Conservation (phyloP, 1,140 invertebrate genomes). For the Triops cancriformis region DNA sequence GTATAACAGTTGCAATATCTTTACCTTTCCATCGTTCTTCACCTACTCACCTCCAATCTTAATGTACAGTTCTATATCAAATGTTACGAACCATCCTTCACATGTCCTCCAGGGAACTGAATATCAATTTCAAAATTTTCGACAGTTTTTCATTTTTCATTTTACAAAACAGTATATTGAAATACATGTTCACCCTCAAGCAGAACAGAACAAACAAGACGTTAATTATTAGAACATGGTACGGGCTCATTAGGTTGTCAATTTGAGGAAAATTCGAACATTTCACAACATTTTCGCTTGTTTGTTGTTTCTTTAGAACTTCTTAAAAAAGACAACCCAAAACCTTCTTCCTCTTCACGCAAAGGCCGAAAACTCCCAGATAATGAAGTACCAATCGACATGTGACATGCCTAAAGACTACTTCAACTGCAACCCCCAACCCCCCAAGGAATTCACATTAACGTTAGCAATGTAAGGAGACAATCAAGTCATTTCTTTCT, state of each 20-base stretch:
- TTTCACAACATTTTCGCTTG: neutral
- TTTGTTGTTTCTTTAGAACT: neutral
- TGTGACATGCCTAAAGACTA: neutral
- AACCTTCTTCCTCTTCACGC: no score
- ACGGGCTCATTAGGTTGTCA: neutral
- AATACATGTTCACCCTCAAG: neutral
- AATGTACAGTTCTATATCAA: no score
- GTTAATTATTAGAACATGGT: neutral
- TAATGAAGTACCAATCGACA: constrained; percentile 4
- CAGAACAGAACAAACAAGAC: neutral
- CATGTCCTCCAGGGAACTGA: no score
- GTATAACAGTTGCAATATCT: no score
- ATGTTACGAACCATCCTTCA: no score
- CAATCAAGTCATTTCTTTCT: neutral
- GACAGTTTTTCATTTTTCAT: no score
- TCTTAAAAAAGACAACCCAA: neutral
- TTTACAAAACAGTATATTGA: no score
- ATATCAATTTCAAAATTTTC: no score
- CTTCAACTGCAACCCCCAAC: neutral
- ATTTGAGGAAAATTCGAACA: neutral
- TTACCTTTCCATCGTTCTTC: no score
- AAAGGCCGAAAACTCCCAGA: no score
- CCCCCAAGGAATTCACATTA: no score
- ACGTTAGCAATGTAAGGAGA: neutral
- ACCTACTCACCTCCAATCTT: no score